Evolutionary conservation across 2,797 vertebrate genomes (phyloP).

Genomic region (Gambelia wislizenii): DNA sequence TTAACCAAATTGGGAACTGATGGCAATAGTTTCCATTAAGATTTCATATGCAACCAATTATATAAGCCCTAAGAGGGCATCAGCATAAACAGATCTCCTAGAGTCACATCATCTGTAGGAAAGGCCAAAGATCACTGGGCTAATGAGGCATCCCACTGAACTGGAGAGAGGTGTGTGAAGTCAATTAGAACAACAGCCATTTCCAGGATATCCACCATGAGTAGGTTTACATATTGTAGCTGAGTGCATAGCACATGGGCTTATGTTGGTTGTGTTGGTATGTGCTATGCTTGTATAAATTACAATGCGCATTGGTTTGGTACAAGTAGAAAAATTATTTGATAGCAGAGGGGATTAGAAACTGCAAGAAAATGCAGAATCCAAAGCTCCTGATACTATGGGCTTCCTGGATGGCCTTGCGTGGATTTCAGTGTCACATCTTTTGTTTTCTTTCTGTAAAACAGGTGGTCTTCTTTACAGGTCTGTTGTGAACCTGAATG

Average conservation of each 20-base stretch:
- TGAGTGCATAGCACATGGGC: neutral
- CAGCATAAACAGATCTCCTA: slow-evolving; percentile 64
- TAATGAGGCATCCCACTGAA: slow-evolving; percentile 62
- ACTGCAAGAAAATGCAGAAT: neutral
- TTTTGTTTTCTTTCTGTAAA: neutral
- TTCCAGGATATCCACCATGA: slow-evolving; percentile 50
- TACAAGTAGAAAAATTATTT: too few relatives aligned
- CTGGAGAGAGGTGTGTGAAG: slow-evolving; percentile 56
- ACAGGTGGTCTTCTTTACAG: neutral
- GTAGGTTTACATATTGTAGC: slow-evolving; percentile 17
- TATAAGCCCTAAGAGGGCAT: slow-evolving; percentile 35
- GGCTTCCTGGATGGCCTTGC: neutral
- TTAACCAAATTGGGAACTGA: neutral
- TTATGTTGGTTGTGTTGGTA: too few relatives aligned
- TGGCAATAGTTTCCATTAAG: slow-evolving; percentile 15
- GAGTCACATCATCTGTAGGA: slow-evolving; percentile 44
- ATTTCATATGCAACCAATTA: slow-evolving; percentile 34
- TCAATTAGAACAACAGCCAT: slow-evolving; percentile 66
- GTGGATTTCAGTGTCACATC: neutral
- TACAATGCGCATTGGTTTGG: too few relatives aligned
- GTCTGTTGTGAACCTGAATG: neutral
- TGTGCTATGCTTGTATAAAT: too few relatives aligned
- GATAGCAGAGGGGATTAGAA: too few relatives aligned
- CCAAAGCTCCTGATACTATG: neutral
- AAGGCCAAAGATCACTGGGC: slow-evolving; percentile 58